Percentiles rank a stretch among this genome's conserved stretches.
These are phyloP conservation scores for Drosophila erecta DNA, from an alignment of 1,140 invertebrate genomes.

Conservation along the genomic window DNA sequence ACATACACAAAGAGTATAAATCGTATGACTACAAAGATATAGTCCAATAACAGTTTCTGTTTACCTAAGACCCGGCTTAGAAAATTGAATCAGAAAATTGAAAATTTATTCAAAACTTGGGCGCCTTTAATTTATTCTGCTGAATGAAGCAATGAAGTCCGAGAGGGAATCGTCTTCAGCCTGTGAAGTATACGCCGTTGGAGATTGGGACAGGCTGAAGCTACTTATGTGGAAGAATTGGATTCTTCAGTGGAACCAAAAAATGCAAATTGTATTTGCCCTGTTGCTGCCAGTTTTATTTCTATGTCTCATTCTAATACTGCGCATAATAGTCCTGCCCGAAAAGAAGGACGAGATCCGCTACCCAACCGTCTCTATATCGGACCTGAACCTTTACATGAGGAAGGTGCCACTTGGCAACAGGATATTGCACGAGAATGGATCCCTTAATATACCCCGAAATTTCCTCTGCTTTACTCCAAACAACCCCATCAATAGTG, in stretches of 20 bases:
- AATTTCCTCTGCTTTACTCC: conserved; percentile 36
- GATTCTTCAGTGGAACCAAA: conserved; percentile 43
- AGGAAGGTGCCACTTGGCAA: conserved; percentile 6
- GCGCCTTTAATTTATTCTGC: not conserved
- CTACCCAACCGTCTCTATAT: conserved; percentile 1
- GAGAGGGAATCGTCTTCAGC: not conserved
- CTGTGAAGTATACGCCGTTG: conserved; percentile 6
- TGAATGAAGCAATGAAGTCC: conserved; percentile 10
- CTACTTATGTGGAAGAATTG: conserved; percentile 51
- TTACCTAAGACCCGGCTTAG: too few relatives aligned
- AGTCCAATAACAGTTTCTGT: too few relatives aligned
- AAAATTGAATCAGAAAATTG: too few relatives aligned
- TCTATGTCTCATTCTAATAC: conserved; percentile 6
- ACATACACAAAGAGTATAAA: too few relatives aligned
- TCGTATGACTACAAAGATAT: too few relatives aligned
- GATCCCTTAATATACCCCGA: conserved; percentile 31
- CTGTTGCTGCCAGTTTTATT: conserved; percentile 14
- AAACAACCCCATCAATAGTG: not conserved
- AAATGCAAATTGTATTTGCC: conserved; percentile 7
- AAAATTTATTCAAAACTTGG: not conserved
- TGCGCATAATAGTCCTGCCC: conserved; percentile 21
- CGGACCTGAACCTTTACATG: not conserved
- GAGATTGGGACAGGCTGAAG: conserved; percentile 32
- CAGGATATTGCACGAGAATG: conserved; percentile 32
- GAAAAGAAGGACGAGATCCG: not conserved